Evolutionary conservation across 2,888 invertebrate genomes (phyloP), one percentile per base, ranked within the genome.

Genomic region (Aspidiotus destructor): DNA sequence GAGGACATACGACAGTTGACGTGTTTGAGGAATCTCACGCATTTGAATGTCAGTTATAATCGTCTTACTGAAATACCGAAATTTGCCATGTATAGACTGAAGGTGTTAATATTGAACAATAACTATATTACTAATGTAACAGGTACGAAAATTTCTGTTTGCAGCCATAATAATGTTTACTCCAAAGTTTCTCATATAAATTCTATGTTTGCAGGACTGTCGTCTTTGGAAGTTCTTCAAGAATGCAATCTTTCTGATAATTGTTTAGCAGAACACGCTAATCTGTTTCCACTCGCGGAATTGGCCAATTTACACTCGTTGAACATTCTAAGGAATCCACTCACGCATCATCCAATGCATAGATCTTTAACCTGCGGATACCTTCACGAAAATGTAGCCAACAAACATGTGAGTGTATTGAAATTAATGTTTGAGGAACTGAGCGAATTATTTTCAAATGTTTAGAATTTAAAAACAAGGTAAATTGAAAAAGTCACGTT

Each of bases 211-310:
- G 40, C 70, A 80, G 80, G 80, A 60, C 74, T 86, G 48, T 77
- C 80, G 44, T 77, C 78, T 58, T 75, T 86, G 55, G 80, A 80
- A 70, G 81, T 80, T 72, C 74, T 87, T 17, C 78, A 77, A 11
- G 82, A 83, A 74, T 76, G 86, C 61, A 85, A 86, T 77, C 75
- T 86, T 60, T 82, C 84, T 0, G 81, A 82, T 68, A 87, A 86
- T 75, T 84, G 82, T 73, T 75, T 87, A 69, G 74, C 83, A 13
- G 82, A 85, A 71, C 86, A 86, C 75, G 76, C 78, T n/a, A 76
- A 77, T 53, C 76, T 86, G 11, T 76, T 80, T 73, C 81, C 83
- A 8, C 73, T 86, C 11, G 80, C 81, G 61, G 79, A 80, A 60
- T 77, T 86, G 72, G 75, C 80, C 2, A 78, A 80, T 0, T 76